Evolutionary conservation across 2,888 invertebrate genomes (phyloP), one percentile per base, ranked within the genome.

Genomic region (Megalurothrips usitatus): DNA sequence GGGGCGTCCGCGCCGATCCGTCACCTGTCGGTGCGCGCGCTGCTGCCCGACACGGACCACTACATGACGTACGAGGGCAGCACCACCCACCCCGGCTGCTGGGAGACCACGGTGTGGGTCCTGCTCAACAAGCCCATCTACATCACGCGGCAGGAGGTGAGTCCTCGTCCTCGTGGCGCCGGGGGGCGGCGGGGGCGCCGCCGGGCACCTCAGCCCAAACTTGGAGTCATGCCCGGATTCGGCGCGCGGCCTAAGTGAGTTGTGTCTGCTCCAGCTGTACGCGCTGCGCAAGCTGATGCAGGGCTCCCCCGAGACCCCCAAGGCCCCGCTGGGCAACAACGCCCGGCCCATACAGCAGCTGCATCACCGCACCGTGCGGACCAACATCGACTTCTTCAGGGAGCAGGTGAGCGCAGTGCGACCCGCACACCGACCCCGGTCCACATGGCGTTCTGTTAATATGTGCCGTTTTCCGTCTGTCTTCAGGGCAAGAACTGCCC

Each of bases 91-190:
- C 99, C 99, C 12, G 96, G 98, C 80, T 99, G 99, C 88, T 96
- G 98, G 94, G 99, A 99, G 89, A 98, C 98, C n/a, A 96, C 98
- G 68, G 96, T 98, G 82, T 99, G 99, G 99, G 93, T 99, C 86
- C 95, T 99, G 86, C 92, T 97, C 88, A 99, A 99, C 89, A 97
- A 96, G 88, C 98, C 98, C 83, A 96, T 98, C 87, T 98, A 97
- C 90, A 96, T 99, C 87, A 96, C 97, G 84, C 94, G 94, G 86
- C 95, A 96, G 88, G 97, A 98, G 94, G 98, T 98, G 88, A 88
- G 68, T 9, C 68, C 19, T 11, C 2, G 58, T 58, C 58, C 14
- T 58, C 17, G 58, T n/a, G 58, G 34, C 34, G 34, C 2, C 58
- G 58, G 52, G 52, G 52, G 49, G 49, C 14, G 49, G 10, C 49